Base-by-base conservation (phyloP, 2,797 vertebrate species). In the Neolamprologus multifasciatus region DNA sequence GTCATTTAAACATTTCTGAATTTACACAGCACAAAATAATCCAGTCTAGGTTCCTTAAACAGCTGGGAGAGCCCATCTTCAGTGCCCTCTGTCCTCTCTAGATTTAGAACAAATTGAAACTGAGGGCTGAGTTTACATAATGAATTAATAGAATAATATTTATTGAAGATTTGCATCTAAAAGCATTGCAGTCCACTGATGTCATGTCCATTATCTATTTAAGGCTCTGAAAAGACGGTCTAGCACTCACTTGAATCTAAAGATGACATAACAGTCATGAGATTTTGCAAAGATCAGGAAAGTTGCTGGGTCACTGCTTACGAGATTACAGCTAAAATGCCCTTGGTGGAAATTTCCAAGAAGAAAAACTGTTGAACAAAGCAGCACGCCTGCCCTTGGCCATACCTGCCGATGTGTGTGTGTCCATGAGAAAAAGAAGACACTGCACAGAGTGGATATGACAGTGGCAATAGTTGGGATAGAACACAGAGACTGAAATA, bases 391-490 rank as follows among this genome's bases (percentile, higher is more conserved):
- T 48, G 67, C 38, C 36, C 64, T 40, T 67, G 33, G 62, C 7
- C 36, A 67, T 2, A 67, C n/a, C 36, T 40, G 64, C 36, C 26
- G 4, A 31, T 16, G 36, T 1, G 21, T 43, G 0, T 17, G 67
- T 71, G 67, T 16, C 21, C 21, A 71, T 5, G 5, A 40, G 21
- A 43, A 43, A 43, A 26, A 10, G 38, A 26, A 26, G 38, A 26
- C 36, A 43, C 1, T 67, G n/a, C n/a, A 69, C n/a, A 69, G 13
- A 40, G 36, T 14, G 11, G n/a, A 14, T 21, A 0, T 23, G 21
- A 45, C 5, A 17, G 38, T 43, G 67, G 7, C 21, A 26, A 43
- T 43, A 23, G 64, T 16, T 23, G 64, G 11, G 33, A 67, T 21
- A 0, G 62, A 67, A 38, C n/a, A 14, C 12, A 40, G n/a, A 67